These are phyloP conservation scores for Onychostruthus taczanowskii DNA, from an alignment of 2,113 vertebrate genomes.

Conservation along the genomic window DNA sequence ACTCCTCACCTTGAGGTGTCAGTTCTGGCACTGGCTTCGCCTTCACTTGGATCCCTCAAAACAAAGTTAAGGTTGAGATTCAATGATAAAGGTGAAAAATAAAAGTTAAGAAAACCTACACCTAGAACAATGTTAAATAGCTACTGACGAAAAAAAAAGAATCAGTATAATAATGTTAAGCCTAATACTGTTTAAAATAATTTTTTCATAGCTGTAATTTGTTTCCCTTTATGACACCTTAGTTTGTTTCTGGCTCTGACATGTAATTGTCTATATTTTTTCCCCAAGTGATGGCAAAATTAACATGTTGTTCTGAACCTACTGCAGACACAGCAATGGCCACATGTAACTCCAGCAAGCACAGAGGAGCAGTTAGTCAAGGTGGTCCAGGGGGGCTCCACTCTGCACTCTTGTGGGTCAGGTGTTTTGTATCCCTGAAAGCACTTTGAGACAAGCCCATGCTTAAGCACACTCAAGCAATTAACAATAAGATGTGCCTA, in stretches of 20 bases:
- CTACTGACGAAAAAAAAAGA: neutral
- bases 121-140: slow-evolving; percentile 59
- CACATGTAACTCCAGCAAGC: neutral
- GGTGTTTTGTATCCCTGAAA: neutral
- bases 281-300: neutral
- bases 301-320: neutral
- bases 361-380: neutral
- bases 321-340: slow-evolving; percentile 15
- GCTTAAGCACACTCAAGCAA: neutral
- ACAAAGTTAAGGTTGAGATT: slow-evolving; percentile 84
- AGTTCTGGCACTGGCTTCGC: slow-evolving; percentile 92
- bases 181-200: neutral
- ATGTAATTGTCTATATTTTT: neutral
- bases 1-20: slow-evolving; percentile 92
- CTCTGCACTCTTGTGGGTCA: neutral
- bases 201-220: neutral
- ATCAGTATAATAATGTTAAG: slow-evolving; percentile 34
- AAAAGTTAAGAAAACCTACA: slow-evolving; percentile 69
- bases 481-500: neutral
- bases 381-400: neutral
- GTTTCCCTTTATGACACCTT: neutral
- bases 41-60: slow-evolving; percentile 97
- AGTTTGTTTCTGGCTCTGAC: neutral
- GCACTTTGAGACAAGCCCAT: neutral
- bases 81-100: slow-evolving; percentile 74